These are phyloP conservation scores for Anomalospiza imberbis DNA, from an alignment of 2,797 vertebrate genomes.

Conservation along the genomic window DNA sequence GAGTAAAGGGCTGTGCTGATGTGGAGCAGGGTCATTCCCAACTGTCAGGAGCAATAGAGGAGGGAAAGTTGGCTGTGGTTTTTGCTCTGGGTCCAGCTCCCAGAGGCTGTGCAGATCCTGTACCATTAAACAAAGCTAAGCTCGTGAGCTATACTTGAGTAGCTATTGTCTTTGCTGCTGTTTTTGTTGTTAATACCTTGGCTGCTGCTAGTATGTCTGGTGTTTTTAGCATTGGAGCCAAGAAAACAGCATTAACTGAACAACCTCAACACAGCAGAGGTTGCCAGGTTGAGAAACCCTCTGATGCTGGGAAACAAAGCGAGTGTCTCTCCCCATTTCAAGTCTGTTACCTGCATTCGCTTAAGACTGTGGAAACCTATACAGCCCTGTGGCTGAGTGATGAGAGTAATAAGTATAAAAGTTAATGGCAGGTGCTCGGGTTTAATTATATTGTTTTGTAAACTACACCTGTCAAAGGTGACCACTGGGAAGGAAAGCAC, in stretches of 20 bases:
- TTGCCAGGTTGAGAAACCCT: slow-evolving; percentile 45
- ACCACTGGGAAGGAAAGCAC: neutral
- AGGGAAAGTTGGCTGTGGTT: slow-evolving; percentile 6
- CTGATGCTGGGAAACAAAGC: neutral
- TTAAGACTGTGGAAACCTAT: neutral
- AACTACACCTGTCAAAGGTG: neutral
- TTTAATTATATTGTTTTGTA: neutral
- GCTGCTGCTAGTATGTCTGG: slow-evolving; percentile 31
- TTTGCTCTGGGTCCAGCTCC: slow-evolving; percentile 12
- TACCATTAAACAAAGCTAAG: slow-evolving; percentile 30
- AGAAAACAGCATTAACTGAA: slow-evolving; percentile 37
- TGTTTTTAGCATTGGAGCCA: slow-evolving; percentile 21
- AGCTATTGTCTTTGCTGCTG: slow-evolving; percentile 49
- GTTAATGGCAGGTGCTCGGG: neutral
- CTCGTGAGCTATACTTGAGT: slow-evolving; percentile 29
- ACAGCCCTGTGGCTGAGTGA: neutral
- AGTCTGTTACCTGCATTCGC: neutral
- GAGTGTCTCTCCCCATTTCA: neutral
- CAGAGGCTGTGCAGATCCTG: slow-evolving; percentile 10
- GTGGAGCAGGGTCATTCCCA: neutral
- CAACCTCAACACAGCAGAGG: neutral
- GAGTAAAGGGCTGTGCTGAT: neutral
- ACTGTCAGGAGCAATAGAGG: neutral
- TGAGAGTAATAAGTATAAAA: accelerated
- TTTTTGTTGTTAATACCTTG: slow-evolving; percentile 58